Base-by-base conservation (phyloP, 2,888 invertebrate genomes). In the Baccha elongata region DNA sequence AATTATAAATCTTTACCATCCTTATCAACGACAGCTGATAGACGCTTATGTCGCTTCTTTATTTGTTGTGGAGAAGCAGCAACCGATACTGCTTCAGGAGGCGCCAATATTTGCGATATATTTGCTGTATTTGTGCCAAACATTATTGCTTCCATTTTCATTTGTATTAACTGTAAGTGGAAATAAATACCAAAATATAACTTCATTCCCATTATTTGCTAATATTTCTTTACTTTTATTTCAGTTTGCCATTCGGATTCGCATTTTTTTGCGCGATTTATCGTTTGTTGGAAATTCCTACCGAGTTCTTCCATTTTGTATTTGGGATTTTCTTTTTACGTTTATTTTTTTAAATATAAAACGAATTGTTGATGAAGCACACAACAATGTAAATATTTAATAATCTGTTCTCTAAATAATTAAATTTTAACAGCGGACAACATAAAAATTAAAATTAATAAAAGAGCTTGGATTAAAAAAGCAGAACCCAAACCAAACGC, bases 31-130 rank as follows among this genome's bases (percentile, higher is more conserved):
- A 90, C 64, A 3, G 86, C 83, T 11, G 87, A 58, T 2, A 90
- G 72, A 0, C 88, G 89, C 62, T 90, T 90, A 0, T 85, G 50
- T 0, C 89, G 88, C 62, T 90, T 90, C 55, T 89, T 89, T 6
- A 85, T 86, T 46, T 89, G 89, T 55, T 89, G 89, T 6, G 89
- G 90, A 1, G 89, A 89, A 19, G 84, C 75, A 13, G 48, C 65
- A 26, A 10, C 23, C 10, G 55, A 3, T 17, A 19, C 21, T 11
- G 50, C 21, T 15, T 29, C 10, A 6, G 50, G 32, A 8, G 23
- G 13, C 44, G 37, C 4, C 2, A 23, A 26, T 44, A 40, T 46
- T 23, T 32, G 35, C 8, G 40, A 3, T 15, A 23, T 6, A 6
- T 15, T 11, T 5, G 58, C 5, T 15, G 42, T n/a, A 29, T 10